Evolutionary conservation across 2,888 invertebrate genomes (phyloP), one percentile per base, ranked within the genome.

Genomic region (Caenorhabditis parvicauda): DNA sequence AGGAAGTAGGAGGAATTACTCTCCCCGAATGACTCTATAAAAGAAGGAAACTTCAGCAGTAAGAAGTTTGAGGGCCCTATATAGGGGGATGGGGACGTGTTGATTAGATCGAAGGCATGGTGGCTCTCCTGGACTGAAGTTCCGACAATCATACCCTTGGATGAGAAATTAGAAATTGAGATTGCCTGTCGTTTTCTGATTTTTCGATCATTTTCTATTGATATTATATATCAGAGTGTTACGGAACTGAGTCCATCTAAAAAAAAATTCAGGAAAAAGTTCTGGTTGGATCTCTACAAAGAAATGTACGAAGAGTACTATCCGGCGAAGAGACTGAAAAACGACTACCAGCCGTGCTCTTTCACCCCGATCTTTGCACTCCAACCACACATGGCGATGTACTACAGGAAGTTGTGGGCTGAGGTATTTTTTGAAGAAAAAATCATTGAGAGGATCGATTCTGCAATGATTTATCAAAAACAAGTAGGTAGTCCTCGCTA

Each of bases 291-390:
- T 57, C 83, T 92, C 24, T 88, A 90, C 41, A 87, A 87, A 44
- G 86, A 87, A 44, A 76, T 90, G 50, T 93, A 92, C 91, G 88
- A 88, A 0, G 86, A 89, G 58, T 92, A 90, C 82, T 87, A 89
- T 77, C 87, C 88, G 17, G 85, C 92, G 76, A 88, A 89, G 0
- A 84, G 89, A 47, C 87, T 89, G 14, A 66, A 66, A 44, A 64
- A 87, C 61, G 90, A 95, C 80, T 87, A 88, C 4, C 90, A 91
- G 81, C 89, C 90, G 0, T 90, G 91, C 73, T 89, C 91, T 0
- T 90, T 93, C 82, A 86, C 87, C 0, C 87, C 88, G 64, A 89
- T 94, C 59, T 88, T 94, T 77, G 87, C 87, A 6, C 64, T 72
- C 35, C 75, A 70, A 90, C 89, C 59, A 21, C 70, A 72, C 56